Base-by-base conservation (phyloP, 2,113 vertebrate species). In the Calidris pygmaea region DNA sequence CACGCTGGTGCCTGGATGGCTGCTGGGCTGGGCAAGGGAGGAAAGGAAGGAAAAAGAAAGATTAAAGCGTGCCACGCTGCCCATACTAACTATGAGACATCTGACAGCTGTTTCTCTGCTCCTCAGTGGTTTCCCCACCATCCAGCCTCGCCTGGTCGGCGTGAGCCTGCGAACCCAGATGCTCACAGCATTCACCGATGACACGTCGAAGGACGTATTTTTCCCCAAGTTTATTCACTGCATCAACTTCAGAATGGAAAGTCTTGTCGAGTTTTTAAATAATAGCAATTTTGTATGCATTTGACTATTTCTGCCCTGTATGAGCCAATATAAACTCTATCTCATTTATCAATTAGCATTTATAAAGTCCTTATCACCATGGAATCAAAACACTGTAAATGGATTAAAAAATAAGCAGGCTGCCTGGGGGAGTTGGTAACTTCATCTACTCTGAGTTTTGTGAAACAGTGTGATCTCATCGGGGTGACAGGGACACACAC, bases 321-420 rank as follows among this genome's bases (percentile, higher is more conserved):
- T 81, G 92, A 95, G 95, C 79, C 93, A 71, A 93, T 92, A 91
- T 81, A 78, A 75, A 92, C 85, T 87, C 72, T 22, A 77, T 94
- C 93, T 92, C 93, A 93, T 96, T 96, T 92, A 95, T 96, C 96
- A 96, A 97, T 97, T 96, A 96, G 88, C 96, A 96, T 96, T 95
- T 95, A 67, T 93, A 93, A 96, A 76, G 30, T 77, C 92, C 95
- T 93, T 96, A 96, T 97, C 96, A 97, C 96, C 96, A 95, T 97
- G 96, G 96, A 96, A 96, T 95, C 96, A 84, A 90, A 97, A 92
- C 92, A 88, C 79, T 67, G 76, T 92, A 96, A 97, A 88, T 60
- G 95, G 95, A 96, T 97, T 97, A 93, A 93, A 93, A 96, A 94
- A 55, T 81, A 78, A 93, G 92, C 92, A 96, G 92, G 83, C 85